Evolutionary conservation across 2,888 invertebrate species (phyloP).

Genomic region (Diachrysia chrysitis): DNA sequence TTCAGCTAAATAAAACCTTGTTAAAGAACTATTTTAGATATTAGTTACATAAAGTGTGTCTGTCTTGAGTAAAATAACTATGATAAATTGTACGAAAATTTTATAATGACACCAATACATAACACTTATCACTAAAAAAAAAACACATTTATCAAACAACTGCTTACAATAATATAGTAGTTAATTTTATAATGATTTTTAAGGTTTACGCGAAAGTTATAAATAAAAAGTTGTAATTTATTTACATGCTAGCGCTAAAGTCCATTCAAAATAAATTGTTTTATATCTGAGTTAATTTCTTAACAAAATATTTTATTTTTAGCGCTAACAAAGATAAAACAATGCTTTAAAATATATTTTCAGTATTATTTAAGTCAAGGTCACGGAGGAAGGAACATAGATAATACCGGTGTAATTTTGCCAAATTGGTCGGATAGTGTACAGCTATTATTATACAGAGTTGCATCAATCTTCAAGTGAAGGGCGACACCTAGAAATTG

Average conservation of each 20-base stretch:
- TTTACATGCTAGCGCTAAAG: no score
- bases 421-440: slow-evolving; percentile 56
- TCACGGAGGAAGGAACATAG: slow-evolving; percentile 40
- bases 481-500: slow-evolving; percentile 74
- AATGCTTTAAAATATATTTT: slow-evolving; percentile 39
- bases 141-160: no score
- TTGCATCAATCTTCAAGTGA: slow-evolving; percentile 69
- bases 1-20: neutral
- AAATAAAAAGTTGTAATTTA: no score
- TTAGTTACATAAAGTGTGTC: neutral
- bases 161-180: no score
- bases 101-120: no score
- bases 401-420: slow-evolving; percentile 61
- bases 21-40: neutral
- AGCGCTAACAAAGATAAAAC: no score
- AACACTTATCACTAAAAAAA: no score
- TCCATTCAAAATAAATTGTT: no score
- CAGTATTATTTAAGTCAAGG: slow-evolving; percentile 47
- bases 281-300: neutral
- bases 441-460: slow-evolving; percentile 59
- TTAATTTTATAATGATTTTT: no score
- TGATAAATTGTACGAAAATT: no score
- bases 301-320: neutral
- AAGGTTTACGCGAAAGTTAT: no score
- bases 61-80: no score